A percentile compares a stretch with the other conserved stretches of the same genome.
Evolutionary conservation across 2,797 vertebrate species (phyloP).

Genomic region (Cirrhinus molitorella): DNA sequence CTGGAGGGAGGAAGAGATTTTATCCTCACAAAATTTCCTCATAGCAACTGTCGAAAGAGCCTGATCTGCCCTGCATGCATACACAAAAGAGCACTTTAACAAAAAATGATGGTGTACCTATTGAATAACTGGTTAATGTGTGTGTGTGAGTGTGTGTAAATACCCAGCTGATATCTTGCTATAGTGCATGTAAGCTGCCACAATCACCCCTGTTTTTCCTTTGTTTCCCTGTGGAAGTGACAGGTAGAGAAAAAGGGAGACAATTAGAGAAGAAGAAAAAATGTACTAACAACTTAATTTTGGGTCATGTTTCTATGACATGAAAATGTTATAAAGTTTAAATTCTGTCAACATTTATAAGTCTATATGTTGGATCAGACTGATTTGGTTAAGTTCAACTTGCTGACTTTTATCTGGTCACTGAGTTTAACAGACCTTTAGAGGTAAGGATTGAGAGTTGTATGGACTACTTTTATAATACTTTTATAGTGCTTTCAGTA

Average conservation of each 20-base stretch:
- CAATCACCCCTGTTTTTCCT: slow-evolving; percentile 89
- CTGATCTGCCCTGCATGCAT: slow-evolving; percentile 85
- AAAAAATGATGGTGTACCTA: no score
- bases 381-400: neutral
- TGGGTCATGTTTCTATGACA: neutral
- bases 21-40: slow-evolving; percentile 94
- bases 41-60: slow-evolving; percentile 90
- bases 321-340: neutral
- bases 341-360: slow-evolving; percentile 7
- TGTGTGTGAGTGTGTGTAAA: slow-evolving; percentile 1
- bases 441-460: neutral
- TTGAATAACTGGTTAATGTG: neutral
- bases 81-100: slow-evolving; percentile 4
- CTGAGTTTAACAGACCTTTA: neutral
- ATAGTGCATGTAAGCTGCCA: slow-evolving; percentile 94
- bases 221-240: slow-evolving; percentile 83
- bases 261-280: neutral
- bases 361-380: neutral
- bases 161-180: slow-evolving; percentile 94
- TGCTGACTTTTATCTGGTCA: neutral
- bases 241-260: neutral
- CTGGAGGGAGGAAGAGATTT: slow-evolving; percentile 85
- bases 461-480: neutral
- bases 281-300: slow-evolving; percentile 6
- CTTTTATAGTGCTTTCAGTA: neutral